Evolutionary conservation across 2,797 vertebrate genomes (phyloP).

Genomic region (Rhinatrema bivittatum): DNA sequence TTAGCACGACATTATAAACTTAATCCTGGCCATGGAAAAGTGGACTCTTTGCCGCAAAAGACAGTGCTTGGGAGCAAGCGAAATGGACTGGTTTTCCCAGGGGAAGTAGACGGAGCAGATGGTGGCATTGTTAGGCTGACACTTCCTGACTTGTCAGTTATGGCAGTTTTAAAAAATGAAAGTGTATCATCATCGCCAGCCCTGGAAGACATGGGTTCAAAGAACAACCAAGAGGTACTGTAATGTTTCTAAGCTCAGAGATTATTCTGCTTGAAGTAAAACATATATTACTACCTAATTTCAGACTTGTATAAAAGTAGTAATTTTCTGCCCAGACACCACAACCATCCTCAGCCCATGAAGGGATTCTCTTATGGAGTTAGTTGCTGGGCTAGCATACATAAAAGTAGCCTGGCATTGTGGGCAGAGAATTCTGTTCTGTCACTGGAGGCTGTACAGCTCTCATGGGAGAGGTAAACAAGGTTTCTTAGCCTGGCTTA

Average conservation of each 20-base stretch:
- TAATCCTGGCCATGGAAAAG: conserved; percentile 70
- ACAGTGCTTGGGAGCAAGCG: conserved; percentile 13
- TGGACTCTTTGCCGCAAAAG: conserved; percentile 26
- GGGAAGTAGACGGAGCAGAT: not conserved
- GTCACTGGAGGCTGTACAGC: too few relatives aligned
- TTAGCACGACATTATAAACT: conserved; percentile 85
- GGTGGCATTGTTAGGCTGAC: not conserved
- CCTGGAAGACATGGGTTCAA: not conserved
- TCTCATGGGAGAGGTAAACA: too few relatives aligned
- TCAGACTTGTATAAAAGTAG: too few relatives aligned
- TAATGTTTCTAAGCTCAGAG: not conserved
- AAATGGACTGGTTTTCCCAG: conserved; percentile 7
- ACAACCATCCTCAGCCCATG: too few relatives aligned
- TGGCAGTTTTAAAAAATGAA: conserved; percentile 9
- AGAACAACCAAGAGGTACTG: conserved; percentile 42
- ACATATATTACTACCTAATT: too few relatives aligned
- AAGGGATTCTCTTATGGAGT: too few relatives aligned
- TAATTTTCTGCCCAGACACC: too few relatives aligned
- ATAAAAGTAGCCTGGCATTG: too few relatives aligned
- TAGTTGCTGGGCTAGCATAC: too few relatives aligned
- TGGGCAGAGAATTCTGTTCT: too few relatives aligned
- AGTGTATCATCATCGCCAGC: not conserved
- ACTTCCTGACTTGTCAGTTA: not conserved
- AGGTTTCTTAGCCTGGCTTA: too few relatives aligned
- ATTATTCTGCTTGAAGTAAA: too few relatives aligned